Base-by-base conservation (phyloP, 2,888 invertebrate genomes). In the Acleris emargana region DNA sequence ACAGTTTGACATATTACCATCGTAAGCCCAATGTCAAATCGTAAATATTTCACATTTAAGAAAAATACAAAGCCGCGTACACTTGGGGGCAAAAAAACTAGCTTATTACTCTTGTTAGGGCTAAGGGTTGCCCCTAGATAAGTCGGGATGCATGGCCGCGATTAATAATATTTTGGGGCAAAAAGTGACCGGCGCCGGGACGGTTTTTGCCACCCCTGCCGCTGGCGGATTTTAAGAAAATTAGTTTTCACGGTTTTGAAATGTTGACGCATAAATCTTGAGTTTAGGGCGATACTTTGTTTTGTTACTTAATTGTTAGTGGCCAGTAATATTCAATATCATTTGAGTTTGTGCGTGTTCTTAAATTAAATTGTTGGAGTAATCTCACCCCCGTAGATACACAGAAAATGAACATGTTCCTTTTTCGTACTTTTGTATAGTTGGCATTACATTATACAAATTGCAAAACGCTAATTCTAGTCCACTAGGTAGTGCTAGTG, bases 161-260 rank as follows among this genome's bases (percentile, higher is more conserved):
- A 91, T 91, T 91, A 87, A 89, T 91, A 88, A 90, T 91, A 87
- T 89, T 90, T 89, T 76, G 81, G 75, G 64, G 77, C 88, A 88
- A 91, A 91, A 91, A 89, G 74, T 75, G 73, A 70, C 70, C 71
- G 71, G 64, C 52, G 62, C 68, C 63, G 70, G 58, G 70, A 79
- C 55, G 64, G 62, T 72, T 73, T 84, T 87, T 84, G 83, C 80
- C 61, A 59, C 69, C 70, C 64, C 69, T 81, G 83, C 78, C 73
- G 62, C 58, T 57, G 17, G 49, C 61, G 62, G 68, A 75, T 82
- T 85, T 88, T 83, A 86, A 85, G 87, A 83, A 86, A 83, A 88
- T 89, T 84, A 78, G 78, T 76, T 78, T 73, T 64, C 55, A 38
- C 47, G 64, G 73, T 66, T 61, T 62, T 52, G 57, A 52, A 54